Evolutionary conservation across 1,140 invertebrate genomes (phyloP), one percentile per base, ranked within the genome.

Genomic region (Diplogasteroides magnus): DNA sequence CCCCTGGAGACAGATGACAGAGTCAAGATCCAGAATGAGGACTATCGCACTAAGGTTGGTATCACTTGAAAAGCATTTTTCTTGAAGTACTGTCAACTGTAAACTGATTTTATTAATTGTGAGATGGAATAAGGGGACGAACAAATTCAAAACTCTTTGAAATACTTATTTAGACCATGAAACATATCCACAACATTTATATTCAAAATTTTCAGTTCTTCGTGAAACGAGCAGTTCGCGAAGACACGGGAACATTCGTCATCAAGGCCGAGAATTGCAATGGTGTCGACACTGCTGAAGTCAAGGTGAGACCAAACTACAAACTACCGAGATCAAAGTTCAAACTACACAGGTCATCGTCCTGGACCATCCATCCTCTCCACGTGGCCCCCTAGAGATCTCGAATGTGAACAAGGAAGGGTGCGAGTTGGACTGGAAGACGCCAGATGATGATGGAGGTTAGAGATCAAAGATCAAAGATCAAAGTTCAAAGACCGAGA

Each of bases 221-320:
- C 26, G 88, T 95, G 13, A 88, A 90, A 48, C 92, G 96, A 80
- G 91, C 93, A 2, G 91, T 92, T 82, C 88, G 96, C 61, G 86
- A 86, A 2, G 94, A 99, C 82, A 89, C 91, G 29, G 96, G 96
- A 15, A 86, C 86, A 27, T 98, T 96, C 82, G 91, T 90, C 0
- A 85, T 98, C 14, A 90, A 89, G 64, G 92, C 92, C 1, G 93
- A 90, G 73, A 99, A 99, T 81, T 87, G 89, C 26, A 94, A 94
- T 80, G 96, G 96, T 25, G 88, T 86, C 32, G 94, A 97, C 80
- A 88, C 87, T 1, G 92, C 91, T 2, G 91, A 90, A 2, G 87
- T 97, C 6, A 95, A 90, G 64, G 37, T 48, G 19, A 6, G 37
- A 11, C 19, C 84, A 85, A 27, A 48, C 6, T 6, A 48, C 37